Base-by-base conservation (phyloP, 64 coral and sea anemone genomes). In the Actinia equina region DNA sequence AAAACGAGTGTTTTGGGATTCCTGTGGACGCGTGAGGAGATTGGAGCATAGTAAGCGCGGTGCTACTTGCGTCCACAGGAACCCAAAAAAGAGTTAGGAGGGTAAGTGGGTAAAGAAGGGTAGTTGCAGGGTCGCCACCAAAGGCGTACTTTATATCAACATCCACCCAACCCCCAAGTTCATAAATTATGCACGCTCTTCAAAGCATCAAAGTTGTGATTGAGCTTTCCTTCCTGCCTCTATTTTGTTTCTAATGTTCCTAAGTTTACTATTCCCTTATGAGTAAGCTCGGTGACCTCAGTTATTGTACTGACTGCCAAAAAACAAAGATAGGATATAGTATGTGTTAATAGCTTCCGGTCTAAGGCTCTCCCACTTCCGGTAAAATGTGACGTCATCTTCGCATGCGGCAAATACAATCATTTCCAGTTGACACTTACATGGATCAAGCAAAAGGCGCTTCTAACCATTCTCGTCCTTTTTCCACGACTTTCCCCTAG, bases 331-430 rank as follows among this genome's bases (percentile, higher is more conserved):
- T 49, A 51, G 45, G 78, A 81, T 49, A 37, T 37, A 37, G 30
- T 37, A 81, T 52, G 45, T 81, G 69, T 74, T 69, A 74, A 74
- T 74, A 74, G 41, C 69, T 74, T 74, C 69, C 69, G 69, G 69
- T 74, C 12, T 74, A 26, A 41, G 69, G 7, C 69, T 42, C 69
- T 1, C 69, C 69, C 69, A 74, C 69, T 74, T 74, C 69, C 78
- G 49, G 78, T 52, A 18, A 44, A 3, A 19, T 44, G 45, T 74
- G 69, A 74, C 69, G 69, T 74, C n/a, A 74, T 74, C n/a, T 14
- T 74, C 3, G 26, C 69, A 74, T 74, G 69, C 69, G 69, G 69
- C 69, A 14, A 42, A 71, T 26, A 71, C 69, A 74, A 74, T 74
- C 69, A 69, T 69, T 69, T 69, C 63, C 63, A 30, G 69, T 65